Evolutionary conservation across 2,113 vertebrate species (phyloP), one percentile per base, ranked within the genome.

Genomic region (Nicator chloris): DNA sequence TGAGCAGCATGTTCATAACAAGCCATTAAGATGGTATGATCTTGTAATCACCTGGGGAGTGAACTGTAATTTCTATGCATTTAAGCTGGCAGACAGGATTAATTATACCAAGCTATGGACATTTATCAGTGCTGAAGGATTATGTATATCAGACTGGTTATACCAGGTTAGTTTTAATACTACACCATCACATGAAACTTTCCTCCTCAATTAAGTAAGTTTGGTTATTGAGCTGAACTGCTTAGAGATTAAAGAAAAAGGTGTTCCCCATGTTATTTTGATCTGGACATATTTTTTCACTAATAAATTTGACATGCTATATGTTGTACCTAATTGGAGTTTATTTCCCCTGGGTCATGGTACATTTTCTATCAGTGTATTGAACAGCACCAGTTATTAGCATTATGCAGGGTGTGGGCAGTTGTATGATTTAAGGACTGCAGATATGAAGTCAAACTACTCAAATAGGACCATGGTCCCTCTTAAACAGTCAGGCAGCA

Each of bases 241-340:
- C 21, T 69, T 84, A 83, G 23, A 81, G 33, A 78, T 49, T 64
- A 89, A 79, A 76, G 63, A 49, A 83, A 89, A 89, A 54, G 13
- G 5, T 79, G 40, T 53, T 70, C 10, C 15, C 7, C 31, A 22
- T 2, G 2, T 37, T 54, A 24, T 70, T 80, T 75, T 71, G 9
- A 12, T 64, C 56, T 84, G 56, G 26, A 94, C 37, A 51, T 47
- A 9, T 54, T 54, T 92, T 78, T 57, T 7, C 23, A 7, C 15
- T 42, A 63, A 54, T 54, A 63, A 57, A 78, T 81, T 50, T 66
- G 18, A 19, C 7, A 66, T 1, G 0, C 20, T 70, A 3, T 7
- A 4, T 72, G 4, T 51, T 82, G 19, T 63, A 51, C 28, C 39
- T 56, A 33, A 44, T 65, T 13, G 49, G 20, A 15, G 6, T 51